phyloP scores from a whole-genome alignment of 2,113 vertebrate genomes.

The Rhea pennata region DNA sequence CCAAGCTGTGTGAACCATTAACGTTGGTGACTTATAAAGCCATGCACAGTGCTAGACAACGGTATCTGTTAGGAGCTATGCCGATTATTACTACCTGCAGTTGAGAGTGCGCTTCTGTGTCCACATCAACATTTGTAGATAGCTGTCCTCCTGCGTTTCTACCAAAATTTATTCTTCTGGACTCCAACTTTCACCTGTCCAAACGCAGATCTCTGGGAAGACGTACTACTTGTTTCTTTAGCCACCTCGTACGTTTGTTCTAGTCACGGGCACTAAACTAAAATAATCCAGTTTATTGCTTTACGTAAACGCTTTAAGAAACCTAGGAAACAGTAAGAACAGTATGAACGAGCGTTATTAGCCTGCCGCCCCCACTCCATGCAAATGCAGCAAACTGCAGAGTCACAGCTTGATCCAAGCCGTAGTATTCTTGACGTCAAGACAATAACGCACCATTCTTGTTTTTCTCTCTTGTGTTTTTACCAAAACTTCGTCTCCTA shows the following conservation, averaged over 20 bases:
- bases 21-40: background rate
- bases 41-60: rapidly evolving
- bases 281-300: background rate
- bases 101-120: background rate
- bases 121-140: background rate
- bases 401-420: background rate
- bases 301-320: background rate
- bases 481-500: background rate
- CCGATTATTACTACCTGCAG: background rate
- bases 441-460: background rate
- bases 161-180: background rate
- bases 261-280: background rate
- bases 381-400: background rate
- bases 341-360: background rate
- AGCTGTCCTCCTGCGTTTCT: background rate
- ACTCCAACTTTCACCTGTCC: background rate
- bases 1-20: background rate
- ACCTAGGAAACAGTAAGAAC: background rate
- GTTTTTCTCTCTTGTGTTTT: background rate
- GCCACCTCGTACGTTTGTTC: background rate
- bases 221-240: background rate
- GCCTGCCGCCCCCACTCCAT: background rate
- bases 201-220: background rate
- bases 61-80: background rate
- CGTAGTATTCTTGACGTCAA: background rate